These are phyloP conservation scores for Thymelicus sylvestris DNA, from an alignment of 2,888 invertebrate genomes.

Conservation along the genomic window DNA sequence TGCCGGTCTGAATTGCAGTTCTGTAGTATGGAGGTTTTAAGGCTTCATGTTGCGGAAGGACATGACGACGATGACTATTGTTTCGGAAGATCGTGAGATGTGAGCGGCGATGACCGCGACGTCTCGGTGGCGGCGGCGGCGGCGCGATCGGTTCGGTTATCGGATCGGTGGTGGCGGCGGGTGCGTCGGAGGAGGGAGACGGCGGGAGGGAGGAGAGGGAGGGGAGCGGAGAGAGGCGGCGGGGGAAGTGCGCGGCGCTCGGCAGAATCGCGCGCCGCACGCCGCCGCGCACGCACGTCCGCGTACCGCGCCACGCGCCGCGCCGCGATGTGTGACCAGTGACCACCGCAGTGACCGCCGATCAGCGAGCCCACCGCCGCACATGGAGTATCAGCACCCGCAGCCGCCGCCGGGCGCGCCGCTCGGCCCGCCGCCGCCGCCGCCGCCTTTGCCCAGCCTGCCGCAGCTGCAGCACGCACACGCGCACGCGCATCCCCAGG, in stretches of 20 bases:
- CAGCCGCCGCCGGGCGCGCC: constrained; percentile 73
- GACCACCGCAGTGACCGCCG: constrained; percentile 24
- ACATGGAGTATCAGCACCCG: constrained; percentile 81
- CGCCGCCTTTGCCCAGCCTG: constrained; percentile 83
- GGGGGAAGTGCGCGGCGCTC: constrained; percentile 50
- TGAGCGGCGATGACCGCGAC: constrained; percentile 10
- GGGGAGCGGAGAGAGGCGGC: constrained; percentile 45
- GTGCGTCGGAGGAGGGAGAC: constrained; percentile 40
- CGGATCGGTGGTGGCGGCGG: constrained; percentile 44
- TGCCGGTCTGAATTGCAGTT: too few relatives aligned
- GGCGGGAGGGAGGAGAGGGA: constrained; percentile 34
- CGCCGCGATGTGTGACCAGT: constrained; percentile 72
- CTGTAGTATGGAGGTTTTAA: too few relatives aligned
- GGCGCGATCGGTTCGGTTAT: constrained; percentile 32
- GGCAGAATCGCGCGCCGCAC: constrained; percentile 59
- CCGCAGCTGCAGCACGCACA: constrained; percentile 86
- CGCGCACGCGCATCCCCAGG: constrained; percentile 64
- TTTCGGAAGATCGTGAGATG: constrained; percentile 2
- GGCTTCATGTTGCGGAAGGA: too few relatives aligned
- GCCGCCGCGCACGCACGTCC: constrained; percentile 60
- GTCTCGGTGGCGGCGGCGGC: constrained; percentile 40
- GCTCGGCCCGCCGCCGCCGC: constrained; percentile 86
- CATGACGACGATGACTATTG: too few relatives aligned
- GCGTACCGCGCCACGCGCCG: constrained; percentile 62
- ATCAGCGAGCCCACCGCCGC: constrained; percentile 48